These are phyloP conservation scores for Muricea muricata DNA, from an alignment of 92 coral and sea anemone species.

Conservation along the genomic window DNA sequence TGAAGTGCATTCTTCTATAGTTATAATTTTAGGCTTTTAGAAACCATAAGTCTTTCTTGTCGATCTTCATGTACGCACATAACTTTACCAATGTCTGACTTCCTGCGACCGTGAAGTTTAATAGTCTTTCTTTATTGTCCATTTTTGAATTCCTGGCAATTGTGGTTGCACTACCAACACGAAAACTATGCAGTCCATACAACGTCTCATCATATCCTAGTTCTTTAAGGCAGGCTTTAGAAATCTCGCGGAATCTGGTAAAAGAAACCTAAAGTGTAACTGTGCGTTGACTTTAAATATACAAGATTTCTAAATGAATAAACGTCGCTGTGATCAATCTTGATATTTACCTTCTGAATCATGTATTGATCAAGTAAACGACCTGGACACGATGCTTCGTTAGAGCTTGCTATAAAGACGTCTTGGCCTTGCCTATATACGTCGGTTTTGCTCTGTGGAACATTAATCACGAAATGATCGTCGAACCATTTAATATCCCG, in stretches of 20 bases:
- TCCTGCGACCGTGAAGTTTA: no score
- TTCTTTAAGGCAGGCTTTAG: background rate
- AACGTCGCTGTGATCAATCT: background rate
- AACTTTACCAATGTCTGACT: background rate
- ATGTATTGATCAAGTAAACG: conserved; percentile 14
- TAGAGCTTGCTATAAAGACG: conserved; percentile 28
- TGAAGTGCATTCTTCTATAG: no score
- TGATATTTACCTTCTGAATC: background rate
- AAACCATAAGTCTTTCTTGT: background rate
- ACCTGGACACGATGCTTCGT: conserved; percentile 28
- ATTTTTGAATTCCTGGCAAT: no score
- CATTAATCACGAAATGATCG: conserved; percentile 25
- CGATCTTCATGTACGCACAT: background rate
- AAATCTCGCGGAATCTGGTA: background rate
- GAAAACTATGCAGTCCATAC: no score
- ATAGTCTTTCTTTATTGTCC: no score
- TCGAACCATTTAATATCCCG: conserved; percentile 4
- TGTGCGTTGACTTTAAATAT: background rate
- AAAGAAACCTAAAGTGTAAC: conserved; percentile 31
- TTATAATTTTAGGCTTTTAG: background rate
- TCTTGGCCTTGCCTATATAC: background rate
- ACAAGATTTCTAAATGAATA: conserved; percentile 11
- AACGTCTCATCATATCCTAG: no score
- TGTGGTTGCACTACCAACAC: no score
- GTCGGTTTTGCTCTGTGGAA: background rate